These are phyloP conservation scores for Drosophila longiperda DNA, from an alignment of 2,888 invertebrate genomes.

Conservation along the genomic window DNA sequence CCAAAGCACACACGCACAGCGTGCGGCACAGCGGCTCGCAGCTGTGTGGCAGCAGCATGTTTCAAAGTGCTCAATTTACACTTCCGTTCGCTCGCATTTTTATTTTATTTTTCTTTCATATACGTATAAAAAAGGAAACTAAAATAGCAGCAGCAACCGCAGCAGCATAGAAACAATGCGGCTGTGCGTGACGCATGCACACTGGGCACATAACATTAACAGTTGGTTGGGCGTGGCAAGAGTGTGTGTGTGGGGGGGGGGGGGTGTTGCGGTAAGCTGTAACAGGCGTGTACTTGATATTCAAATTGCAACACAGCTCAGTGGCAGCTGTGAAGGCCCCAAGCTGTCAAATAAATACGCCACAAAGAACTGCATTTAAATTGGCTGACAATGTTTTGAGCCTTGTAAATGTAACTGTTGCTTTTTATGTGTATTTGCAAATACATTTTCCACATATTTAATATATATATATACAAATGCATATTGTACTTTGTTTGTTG, in stretches of 20 bases:
- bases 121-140: constrained; percentile 6
- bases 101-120: constrained; percentile 23
- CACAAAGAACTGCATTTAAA: constrained; percentile 6
- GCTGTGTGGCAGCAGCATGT: constrained; percentile 49
- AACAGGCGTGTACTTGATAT: constrained; percentile 61
- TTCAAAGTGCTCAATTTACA: constrained; percentile 78
- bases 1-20: constrained; percentile 53
- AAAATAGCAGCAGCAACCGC: constrained; percentile 1
- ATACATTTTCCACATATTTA: background rate
- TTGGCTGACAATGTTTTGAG: background rate
- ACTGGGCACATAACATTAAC: constrained; percentile 19
- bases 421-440: background rate
- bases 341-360: constrained; percentile 28
- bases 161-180: constrained; percentile 31
- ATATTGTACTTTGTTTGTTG: background rate
- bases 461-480: background rate
- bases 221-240: background rate
- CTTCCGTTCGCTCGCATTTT: constrained; percentile 58
- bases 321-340: constrained; percentile 18
- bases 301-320: constrained; percentile 64
- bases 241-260: background rate
- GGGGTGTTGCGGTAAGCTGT: background rate
- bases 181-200: constrained; percentile 54
- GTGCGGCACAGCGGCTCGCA: constrained; percentile 39
- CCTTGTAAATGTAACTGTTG: background rate